A percentile compares a stretch with the other conserved stretches of the same genome.
Conservation (phyloP, 2,888 invertebrate species). For the Hydraecia micacea region DNA sequence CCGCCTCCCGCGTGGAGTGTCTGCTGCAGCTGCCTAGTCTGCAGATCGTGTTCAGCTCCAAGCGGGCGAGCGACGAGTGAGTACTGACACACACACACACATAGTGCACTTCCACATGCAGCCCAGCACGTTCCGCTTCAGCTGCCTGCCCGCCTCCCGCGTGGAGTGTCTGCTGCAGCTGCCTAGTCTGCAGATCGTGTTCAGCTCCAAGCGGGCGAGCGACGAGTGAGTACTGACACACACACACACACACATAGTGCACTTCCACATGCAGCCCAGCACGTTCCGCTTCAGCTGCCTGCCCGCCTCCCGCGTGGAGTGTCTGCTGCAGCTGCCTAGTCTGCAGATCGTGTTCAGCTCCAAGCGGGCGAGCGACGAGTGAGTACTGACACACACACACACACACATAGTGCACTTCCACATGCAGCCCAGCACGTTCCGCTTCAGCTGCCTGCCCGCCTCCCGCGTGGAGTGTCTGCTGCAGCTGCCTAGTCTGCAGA, state of each 20-base stretch:
- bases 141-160: slow-evolving; percentile 97
- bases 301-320: slow-evolving; percentile 98
- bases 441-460: slow-evolving; percentile 98
- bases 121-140: slow-evolving; percentile 98
- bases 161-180: slow-evolving; percentile 99
- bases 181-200: slow-evolving; percentile 99
- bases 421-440: slow-evolving; percentile 98
- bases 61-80: slow-evolving; percentile 94
- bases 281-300: slow-evolving; percentile 98
- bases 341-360: slow-evolving; percentile 99
- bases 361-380: slow-evolving; percentile 95
- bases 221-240: slow-evolving; percentile 90
- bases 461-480: slow-evolving; percentile 98
- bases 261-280: slow-evolving; percentile 99
- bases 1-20: slow-evolving; percentile 98
- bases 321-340: slow-evolving; percentile 98
- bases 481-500: slow-evolving; percentile 98
- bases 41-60: slow-evolving; percentile 98
- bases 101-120: slow-evolving; percentile 99
- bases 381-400: slow-evolving; percentile 69
- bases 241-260: slow-evolving; percentile 92
- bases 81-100: slow-evolving; percentile 65
- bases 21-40: slow-evolving; percentile 98
- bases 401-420: slow-evolving; percentile 97
- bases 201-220: slow-evolving; percentile 97